Conservation (phyloP, 2,113 vertebrate genomes). For the Halcyon malimbica region DNA sequence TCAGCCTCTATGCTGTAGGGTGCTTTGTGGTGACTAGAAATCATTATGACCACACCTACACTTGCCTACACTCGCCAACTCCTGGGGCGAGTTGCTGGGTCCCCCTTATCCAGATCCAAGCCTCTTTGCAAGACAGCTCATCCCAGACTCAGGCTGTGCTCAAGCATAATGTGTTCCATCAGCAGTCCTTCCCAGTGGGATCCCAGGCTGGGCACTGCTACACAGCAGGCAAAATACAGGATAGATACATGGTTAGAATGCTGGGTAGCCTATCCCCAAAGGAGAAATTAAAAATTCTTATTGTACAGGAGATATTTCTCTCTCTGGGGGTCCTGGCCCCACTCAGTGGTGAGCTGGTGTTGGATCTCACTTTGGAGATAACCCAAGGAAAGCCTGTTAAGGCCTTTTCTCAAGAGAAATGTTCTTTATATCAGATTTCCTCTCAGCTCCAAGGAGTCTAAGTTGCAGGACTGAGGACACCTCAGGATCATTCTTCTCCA, state of each 20-base stretch:
- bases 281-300: background rate
- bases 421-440: background rate
- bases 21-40: background rate
- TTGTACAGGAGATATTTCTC: background rate
- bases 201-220: accelerated
- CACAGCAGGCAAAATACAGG: background rate
- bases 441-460: background rate
- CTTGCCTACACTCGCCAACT: accelerated
- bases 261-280: background rate
- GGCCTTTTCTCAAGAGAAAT: background rate
- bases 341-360: background rate
- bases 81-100: background rate
- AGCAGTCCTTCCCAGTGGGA: background rate
- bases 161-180: accelerated
- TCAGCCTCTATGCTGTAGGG: background rate
- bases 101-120: background rate
- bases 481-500: background rate
- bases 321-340: background rate
- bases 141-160: background rate
- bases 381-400: background rate
- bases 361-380: background rate
- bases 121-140: background rate
- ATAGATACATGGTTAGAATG: background rate
- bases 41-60: background rate
- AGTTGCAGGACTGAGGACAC: background rate